These are phyloP conservation scores for Danio jaintianensis DNA, from an alignment of 2,797 vertebrate genomes.

Conservation along the genomic window DNA sequence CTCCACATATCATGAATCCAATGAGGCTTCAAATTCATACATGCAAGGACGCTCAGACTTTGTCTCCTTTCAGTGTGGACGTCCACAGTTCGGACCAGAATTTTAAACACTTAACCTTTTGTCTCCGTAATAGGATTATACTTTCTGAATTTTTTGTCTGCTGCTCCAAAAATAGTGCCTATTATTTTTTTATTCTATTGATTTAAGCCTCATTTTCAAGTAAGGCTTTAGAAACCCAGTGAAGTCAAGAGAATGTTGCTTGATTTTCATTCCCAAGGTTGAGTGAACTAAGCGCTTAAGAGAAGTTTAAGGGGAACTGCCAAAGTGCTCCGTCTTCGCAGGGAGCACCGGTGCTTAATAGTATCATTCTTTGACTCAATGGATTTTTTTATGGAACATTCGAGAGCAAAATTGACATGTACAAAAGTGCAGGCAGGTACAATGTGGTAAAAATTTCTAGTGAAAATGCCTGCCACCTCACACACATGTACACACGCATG, in stretches of 20 bases:
- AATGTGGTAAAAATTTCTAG: neutral
- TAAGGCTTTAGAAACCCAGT: constrained; percentile 39
- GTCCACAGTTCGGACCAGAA: constrained; percentile 6
- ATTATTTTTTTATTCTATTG: constrained; percentile 33
- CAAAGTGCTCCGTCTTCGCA: constrained; percentile 26
- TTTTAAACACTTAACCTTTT: constrained; percentile 32
- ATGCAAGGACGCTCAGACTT: constrained; percentile 12
- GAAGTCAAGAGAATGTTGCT: constrained; percentile 24
- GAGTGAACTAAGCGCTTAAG: constrained; percentile 35
- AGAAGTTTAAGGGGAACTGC: constrained; percentile 38
- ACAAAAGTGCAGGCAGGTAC: constrained; percentile 11
- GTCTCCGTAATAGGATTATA: constrained; percentile 41
- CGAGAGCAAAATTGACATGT: constrained; percentile 44
- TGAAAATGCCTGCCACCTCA: neutral
- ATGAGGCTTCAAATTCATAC: constrained; percentile 26
- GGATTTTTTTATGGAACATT: constrained; percentile 47
- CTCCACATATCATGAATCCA: constrained; percentile 45
- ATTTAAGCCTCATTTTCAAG: constrained; percentile 51
- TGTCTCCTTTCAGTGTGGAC: constrained; percentile 6
- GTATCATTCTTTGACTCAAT: constrained; percentile 39
- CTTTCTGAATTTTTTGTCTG: neutral
- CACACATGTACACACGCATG: constrained; percentile 11
- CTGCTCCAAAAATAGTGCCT: neutral
- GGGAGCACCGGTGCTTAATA: constrained; percentile 8
- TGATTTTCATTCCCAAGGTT: constrained; percentile 45